Base-by-base conservation (phyloP, 2,888 invertebrate species). In the Spilarctia lutea region DNA sequence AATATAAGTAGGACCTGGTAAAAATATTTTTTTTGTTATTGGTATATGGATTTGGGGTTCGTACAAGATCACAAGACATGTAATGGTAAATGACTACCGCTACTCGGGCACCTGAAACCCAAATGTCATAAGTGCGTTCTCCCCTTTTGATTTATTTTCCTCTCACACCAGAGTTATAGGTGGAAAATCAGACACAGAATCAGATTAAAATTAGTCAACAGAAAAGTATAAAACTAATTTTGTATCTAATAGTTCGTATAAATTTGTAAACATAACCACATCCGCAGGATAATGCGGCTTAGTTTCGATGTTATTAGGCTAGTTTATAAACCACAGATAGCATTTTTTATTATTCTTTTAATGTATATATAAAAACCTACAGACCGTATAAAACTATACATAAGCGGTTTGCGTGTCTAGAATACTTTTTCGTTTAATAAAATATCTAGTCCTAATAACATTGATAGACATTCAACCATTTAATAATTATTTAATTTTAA, bases 261-360 rank as follows among this genome's bases (percentile, higher is more conserved):
- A 30, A 48, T 73, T 69, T 65, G 13, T 45, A 39, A 48, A 35
- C 10, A 35, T 33, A 24, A 33, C 73, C 70, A 66, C 68, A 35
- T 56, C 56, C 30, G 45, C 65, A 27, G 70, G 69, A 70, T 72
- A 63, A 67, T 11, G 67, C n/a, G 68, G 67, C 56, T 33, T 24
- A 13, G 27, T 68, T 63, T 56, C 42, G 11, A 39, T 30, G n/a
- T 71, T 71, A 63, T 24, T 52, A 48, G 60, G 60, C 66, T 52
- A 75, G 45, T 3, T 52, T 8, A 16, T 33, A 70, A 16, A 35
- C 74, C 70, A 33, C 74, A 66, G 4, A 66, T 66, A 56, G 13
- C 33, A 24, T 6, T 39, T 68, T 73, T 68, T 35, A 68, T 68
- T 65, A 65, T 68, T 39, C 18, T 27, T 70, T 74, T 74, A 66